Base-by-base conservation (phyloP, 2,113 vertebrate genomes). In the Halichoeres trimaculatus region DNA sequence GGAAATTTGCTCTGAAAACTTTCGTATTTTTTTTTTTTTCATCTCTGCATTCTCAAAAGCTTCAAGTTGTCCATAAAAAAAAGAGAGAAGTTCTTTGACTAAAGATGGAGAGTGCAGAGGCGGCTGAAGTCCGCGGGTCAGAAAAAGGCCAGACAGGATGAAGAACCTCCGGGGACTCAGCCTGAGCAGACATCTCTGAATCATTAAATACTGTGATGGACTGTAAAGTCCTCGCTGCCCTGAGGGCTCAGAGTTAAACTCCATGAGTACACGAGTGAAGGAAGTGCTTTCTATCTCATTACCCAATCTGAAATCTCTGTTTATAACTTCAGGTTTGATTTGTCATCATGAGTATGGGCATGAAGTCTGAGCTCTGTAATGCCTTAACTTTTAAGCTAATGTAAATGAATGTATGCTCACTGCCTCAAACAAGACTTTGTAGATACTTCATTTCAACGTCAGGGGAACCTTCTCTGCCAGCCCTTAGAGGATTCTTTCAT, bases 151-250 rank as follows among this genome's bases (percentile, higher is more conserved):
- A 64, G 47, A 60, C 53, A 36, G 30, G 20, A 58, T 19, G n/a
- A 23, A 47, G 1, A 20, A 16, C 40, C 62, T 61, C 41, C 54
- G 1, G 59, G 53, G 54, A 48, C 24, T 22, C 2, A 8, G 51
- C 48, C 50, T 62, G 17, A 1, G 58, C 34, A 55, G 55, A 24
- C 24, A 24, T 66, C 69, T 67, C 62, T 26, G 70, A 51, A 48
- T 51, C 63, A 73, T 60, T 40, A 3, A 56, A 12, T 20, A 45
- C 70, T 56, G 22, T 62, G 22, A 41, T 68, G 70, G 34, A 58
- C 24, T 22, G 19, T 74, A 61, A 73, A 61, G 24, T 38, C 26
- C 19, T 54, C 6, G 59, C 12, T 3, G 26, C 1, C 62, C 30
- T 3, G n/a, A 40, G 24, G 63, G 58, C 68, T 48, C 30, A 1